Evolutionary conservation across 2,113 vertebrate species (phyloP), one percentile per base, ranked within the genome.

Genomic region (Protomyctophum bolini): DNA sequence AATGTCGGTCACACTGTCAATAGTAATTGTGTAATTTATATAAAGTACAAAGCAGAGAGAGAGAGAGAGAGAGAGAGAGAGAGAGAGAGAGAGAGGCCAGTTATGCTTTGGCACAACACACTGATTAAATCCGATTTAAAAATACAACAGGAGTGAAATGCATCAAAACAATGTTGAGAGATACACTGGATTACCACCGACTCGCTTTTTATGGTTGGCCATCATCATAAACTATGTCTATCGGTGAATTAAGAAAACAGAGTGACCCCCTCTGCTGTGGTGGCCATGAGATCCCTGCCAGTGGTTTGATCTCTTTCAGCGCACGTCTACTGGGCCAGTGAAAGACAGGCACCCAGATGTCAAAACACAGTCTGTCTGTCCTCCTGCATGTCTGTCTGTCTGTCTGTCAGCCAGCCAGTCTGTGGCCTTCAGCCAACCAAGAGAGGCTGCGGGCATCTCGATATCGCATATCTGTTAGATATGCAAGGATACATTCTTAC

Each of bases 291-390:
- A 89, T 82, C 79, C 82, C 72, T 63, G 77, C 87, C 87, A 88
- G 84, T 70, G 58, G 78, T 67, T 80, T 63, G 47, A 68, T 83
- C 83, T 89, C 90, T 86, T 86, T 92, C 86, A 91, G 76, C 86
- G 64, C 78, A 33, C 82, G 82, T 75, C 58, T 78, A 82, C 77
- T 76, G 63, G 60, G 68, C 72, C 80, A 87, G 80, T 83, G 87
- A 90, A 83, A 91, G 86, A 90, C 83, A 76, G 66, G 75, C 88
- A 80, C 58, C 81, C 73, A 85, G 73, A 61, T 86, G 86, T 90
- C 85, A 89, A 88, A 91, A 88, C 84, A 88, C 73, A 50, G 80
- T 81, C 83, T 82, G 68, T 81, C 54, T 63, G 6, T 63, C 45
- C 14, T 45, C 15, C 46, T 14, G 14, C 8, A 12, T 5, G 54